Conservation (phyloP, 2,888 invertebrate genomes). For the Drosophila anomalata region DNA sequence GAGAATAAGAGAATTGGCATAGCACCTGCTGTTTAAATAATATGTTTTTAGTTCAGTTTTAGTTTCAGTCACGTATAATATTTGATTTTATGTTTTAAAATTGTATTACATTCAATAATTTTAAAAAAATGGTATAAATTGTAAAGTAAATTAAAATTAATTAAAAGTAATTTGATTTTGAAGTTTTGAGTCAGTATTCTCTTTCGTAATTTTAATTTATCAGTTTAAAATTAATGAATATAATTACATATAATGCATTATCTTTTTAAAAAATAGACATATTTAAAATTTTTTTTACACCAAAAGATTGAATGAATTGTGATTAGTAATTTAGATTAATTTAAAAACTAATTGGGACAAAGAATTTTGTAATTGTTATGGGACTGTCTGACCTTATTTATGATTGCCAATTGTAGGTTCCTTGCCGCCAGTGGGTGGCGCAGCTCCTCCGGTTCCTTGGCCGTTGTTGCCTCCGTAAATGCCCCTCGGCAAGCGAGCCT, state of each 20-base stretch:
- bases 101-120: background rate
- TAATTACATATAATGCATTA: too few relatives aligned
- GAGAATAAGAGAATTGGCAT: conserved; percentile 25
- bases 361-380: too few relatives aligned
- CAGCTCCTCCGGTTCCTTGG: background rate
- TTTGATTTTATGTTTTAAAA: background rate
- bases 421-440: conserved; percentile 1
- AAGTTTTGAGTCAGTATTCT: too few relatives aligned
- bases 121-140: background rate
- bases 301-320: too few relatives aligned
- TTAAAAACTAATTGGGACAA: too few relatives aligned
- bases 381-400: conserved; percentile 5
- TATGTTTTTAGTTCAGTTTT: background rate
- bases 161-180: too few relatives aligned
- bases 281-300: too few relatives aligned
- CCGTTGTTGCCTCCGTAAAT: conserved; percentile 48
- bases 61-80: background rate
- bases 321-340: too few relatives aligned
- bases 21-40: conserved; percentile 19
- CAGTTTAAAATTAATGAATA: too few relatives aligned
- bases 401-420: conserved; percentile 8
- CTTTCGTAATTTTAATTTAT: too few relatives aligned
- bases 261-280: too few relatives aligned
- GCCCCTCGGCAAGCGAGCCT: conserved; percentile 41
- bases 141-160: background rate